Evolutionary conservation across 2,113 vertebrate genomes (phyloP).

Genomic region (Coptodon rendalli): DNA sequence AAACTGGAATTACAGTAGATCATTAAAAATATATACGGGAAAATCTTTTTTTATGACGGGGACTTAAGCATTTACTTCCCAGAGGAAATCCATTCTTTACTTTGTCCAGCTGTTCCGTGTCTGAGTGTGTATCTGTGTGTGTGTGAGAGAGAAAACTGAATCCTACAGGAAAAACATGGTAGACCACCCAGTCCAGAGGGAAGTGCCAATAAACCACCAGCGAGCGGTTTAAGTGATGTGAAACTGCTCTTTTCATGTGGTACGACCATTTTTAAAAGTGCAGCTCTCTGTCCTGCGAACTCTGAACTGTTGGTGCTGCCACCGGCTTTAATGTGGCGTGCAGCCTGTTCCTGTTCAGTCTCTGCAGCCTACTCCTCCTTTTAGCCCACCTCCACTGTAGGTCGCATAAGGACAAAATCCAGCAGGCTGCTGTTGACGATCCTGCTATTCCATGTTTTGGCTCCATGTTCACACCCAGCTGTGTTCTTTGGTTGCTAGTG

Average conservation of each 20-base stretch:
- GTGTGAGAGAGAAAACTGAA: not conserved
- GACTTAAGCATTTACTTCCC: not conserved
- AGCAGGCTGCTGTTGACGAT: not conserved
- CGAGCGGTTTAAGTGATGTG: not conserved
- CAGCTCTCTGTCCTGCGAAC: slow-evolving; percentile 25
- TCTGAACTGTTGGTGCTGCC: slow-evolving; percentile 8
- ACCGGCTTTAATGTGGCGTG: slow-evolving; percentile 22
- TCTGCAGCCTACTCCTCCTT: not conserved
- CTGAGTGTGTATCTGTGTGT: not conserved
- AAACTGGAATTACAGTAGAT: not conserved
- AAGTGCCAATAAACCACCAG: slow-evolving; percentile 34
- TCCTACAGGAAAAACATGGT: not conserved
- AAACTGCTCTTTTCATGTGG: slow-evolving; percentile 44
- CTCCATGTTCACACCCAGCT: not conserved
- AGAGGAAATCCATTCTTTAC: not conserved
- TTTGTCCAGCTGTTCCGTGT: not conserved
- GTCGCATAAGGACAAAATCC: slow-evolving; percentile 13
- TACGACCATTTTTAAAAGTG: slow-evolving; percentile 12
- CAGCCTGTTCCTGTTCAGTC: not conserved
- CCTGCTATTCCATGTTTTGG: not conserved
- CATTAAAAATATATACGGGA: not conserved
- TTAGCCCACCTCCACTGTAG: not conserved
- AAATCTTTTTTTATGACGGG: not conserved
- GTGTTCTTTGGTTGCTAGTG: not conserved
- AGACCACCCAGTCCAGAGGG: slow-evolving; percentile 47